Evolutionary conservation across 2,797 vertebrate species (phyloP).

Genomic region (Esox masquinongy): DNA sequence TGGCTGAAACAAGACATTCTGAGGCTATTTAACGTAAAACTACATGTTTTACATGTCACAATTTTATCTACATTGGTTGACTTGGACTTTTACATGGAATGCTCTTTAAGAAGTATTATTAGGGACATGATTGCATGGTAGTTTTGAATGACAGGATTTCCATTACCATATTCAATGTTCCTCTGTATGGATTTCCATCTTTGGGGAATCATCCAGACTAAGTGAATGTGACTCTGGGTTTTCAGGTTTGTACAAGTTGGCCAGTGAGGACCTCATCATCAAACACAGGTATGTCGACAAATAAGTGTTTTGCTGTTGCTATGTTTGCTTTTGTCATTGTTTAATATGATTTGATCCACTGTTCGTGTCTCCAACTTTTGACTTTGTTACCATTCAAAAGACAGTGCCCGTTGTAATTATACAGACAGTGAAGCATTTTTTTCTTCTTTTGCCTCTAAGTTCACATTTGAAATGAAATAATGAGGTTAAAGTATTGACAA

Average conservation of each 20-base stretch:
- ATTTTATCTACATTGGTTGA: neutral
- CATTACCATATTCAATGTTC: neutral
- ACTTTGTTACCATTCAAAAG: neutral
- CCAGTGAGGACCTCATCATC: slow-evolving; percentile 84
- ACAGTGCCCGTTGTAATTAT: too few species aligned
- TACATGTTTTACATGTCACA: neutral
- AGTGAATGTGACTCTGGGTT: slow-evolving; percentile 2
- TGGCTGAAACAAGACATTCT: neutral
- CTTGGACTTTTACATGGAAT: neutral
- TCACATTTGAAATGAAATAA: too few species aligned
- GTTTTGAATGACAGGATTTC: neutral
- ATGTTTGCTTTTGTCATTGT: neutral
- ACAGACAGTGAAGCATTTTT: too few species aligned
- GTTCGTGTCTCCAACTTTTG: neutral
- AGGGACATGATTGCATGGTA: neutral
- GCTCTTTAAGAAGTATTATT: neutral
- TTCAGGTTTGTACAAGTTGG: slow-evolving; percentile 80
- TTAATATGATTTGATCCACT: neutral
- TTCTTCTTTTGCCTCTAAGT: too few species aligned
- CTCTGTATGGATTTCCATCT: neutral
- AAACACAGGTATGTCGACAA: slow-evolving; percentile 81
- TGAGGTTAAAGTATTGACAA: too few species aligned
- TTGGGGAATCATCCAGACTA: neutral
- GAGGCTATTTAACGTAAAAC: neutral
- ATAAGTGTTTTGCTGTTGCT: neutral